Conservation (phyloP, 92 coral and sea anemone genomes). For the Plumapathes pennacea region DNA sequence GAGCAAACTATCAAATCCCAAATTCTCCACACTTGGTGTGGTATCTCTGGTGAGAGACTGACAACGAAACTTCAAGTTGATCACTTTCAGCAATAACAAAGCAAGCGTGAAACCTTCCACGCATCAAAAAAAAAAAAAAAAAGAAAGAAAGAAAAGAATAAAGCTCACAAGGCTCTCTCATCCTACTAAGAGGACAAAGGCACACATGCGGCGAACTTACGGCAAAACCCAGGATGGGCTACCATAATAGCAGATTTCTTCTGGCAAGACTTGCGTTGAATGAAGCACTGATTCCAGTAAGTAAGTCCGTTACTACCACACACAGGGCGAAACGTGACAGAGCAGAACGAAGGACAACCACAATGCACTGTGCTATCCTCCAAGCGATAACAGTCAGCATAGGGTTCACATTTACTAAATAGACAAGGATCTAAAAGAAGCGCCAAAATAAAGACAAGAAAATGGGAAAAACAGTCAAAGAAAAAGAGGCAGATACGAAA, state of each 20-base stretch:
- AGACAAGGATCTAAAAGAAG: slow-evolving; percentile 9
- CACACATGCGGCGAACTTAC: slow-evolving; percentile 47
- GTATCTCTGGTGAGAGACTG: too few species aligned
- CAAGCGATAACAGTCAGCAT: slow-evolving; percentile 14
- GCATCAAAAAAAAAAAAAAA: slow-evolving; percentile 1
- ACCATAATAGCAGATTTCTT: slow-evolving; percentile 49
- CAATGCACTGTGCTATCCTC: slow-evolving; percentile 35
- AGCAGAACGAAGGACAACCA: slow-evolving; percentile 50
- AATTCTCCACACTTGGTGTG: too few species aligned
- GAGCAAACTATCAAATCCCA: too few species aligned
- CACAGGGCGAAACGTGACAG: slow-evolving; percentile 45
- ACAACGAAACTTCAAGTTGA: too few species aligned
- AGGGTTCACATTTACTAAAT: slow-evolving; percentile 6
- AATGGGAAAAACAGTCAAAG: neutral
- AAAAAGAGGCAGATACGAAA: neutral
- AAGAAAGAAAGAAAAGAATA: neutral
- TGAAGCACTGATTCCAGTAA: slow-evolving; percentile 68
- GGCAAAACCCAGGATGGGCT: slow-evolving; percentile 61
- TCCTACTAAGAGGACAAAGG: neutral
- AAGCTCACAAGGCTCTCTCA: neutral
- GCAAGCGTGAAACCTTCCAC: neutral
- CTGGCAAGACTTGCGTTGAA: slow-evolving; percentile 70
- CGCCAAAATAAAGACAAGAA: slow-evolving; percentile 1
- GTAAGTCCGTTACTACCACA: slow-evolving; percentile 78
- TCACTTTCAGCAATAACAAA: neutral